Percentiles rank a stretch among this genome's conserved stretches.
Conservation (phyloP, 2,797 vertebrate species). For the Alosa sapidissima region DNA sequence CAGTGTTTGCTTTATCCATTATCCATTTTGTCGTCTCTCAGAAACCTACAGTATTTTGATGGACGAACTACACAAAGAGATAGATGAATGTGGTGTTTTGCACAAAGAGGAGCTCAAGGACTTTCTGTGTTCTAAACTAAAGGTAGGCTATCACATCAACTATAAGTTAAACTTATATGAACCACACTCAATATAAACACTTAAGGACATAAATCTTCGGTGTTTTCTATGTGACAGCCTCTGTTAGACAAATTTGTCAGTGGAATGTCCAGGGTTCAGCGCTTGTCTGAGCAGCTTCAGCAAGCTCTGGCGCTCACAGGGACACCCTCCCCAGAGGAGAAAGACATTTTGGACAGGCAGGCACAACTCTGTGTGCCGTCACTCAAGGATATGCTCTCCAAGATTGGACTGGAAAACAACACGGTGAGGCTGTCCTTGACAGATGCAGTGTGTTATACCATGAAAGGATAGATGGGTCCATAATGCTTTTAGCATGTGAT, state of each 20-base stretch:
- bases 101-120: background rate
- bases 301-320: background rate
- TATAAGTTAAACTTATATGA: background rate
- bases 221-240: constrained; percentile 2
- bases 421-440: background rate
- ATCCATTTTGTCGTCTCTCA: background rate
- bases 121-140: background rate
- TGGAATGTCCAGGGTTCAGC: background rate
- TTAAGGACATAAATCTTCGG: background rate
- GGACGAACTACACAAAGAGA: constrained; percentile 3
- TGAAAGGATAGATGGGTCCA: background rate
- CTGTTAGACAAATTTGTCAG: background rate
- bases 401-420: constrained; percentile 10
- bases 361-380: background rate
- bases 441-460: background rate
- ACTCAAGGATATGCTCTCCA: background rate
- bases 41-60: constrained; percentile 10
- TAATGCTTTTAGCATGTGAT: background rate
- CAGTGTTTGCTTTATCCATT: background rate
- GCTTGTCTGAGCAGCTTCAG: background rate
- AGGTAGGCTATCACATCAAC: background rate
- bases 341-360: background rate
- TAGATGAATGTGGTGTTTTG: background rate
- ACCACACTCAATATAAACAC: background rate
- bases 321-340: background rate